Evolutionary conservation across 2,888 invertebrate species (phyloP), one percentile per base, ranked within the genome.

Genomic region (Cheilosia pagana): DNA sequence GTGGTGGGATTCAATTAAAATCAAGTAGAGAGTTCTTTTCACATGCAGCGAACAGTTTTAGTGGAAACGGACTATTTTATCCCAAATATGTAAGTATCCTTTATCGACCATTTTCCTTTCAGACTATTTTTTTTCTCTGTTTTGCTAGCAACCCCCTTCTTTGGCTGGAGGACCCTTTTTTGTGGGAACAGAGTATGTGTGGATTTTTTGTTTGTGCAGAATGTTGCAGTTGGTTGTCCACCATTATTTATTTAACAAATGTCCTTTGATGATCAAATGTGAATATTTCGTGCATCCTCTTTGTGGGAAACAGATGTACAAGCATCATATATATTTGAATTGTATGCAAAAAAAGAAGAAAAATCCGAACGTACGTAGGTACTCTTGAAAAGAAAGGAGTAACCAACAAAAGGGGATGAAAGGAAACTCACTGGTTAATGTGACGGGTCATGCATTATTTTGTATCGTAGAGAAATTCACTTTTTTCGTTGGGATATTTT

Each of bases 1-100:
- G 70, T 85, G 79, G 79, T 79, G 83, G 52, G 83, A 75, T 85
- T 79, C 83, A 79, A 85, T 85, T 85, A 85, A 85, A 85, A 79
- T 85, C 57, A 57, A 71, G 63, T 63, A 77, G 45, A 77, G 45
- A 62, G 28, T 60, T 55, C 62, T 48, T 78, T 75, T 68, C 79
- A 59, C 78, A 78, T 75, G 78, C 70, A 74, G 74, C 53, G 79
- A 48, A 21, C 43, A 28, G 43, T 25, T 23, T 7, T 8, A 23
- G 23, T 19, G 23, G 14, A 35, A 19, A 39, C 14, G 10, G 14
- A 12, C 14, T 2, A 60, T 65, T 65, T 52, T 70, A 70, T 71
- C 23, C 50, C 50, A 23, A 50, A 50, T 50, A 50, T 50, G 16
- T 50, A 50, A 23, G 43, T 57, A 31, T 23, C 68, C 67, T 62